Percentiles rank a stretch among this genome's conserved stretches.
phyloP scores from a whole-genome alignment of 2,888 invertebrate species.

The Eudemis profundana region DNA sequence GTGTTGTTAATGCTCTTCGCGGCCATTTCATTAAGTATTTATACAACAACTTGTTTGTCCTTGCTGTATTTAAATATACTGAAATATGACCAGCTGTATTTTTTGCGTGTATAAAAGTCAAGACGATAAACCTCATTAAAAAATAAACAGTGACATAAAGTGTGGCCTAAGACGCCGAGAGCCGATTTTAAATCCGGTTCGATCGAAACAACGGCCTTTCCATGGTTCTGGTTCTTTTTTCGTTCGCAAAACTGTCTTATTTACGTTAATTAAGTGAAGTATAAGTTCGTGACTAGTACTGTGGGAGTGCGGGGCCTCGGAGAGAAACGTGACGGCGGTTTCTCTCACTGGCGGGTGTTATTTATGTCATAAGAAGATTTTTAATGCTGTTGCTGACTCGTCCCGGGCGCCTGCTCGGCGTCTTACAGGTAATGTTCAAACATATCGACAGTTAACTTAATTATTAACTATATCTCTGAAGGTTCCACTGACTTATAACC shows the following conservation, averaged over 20 bases:
- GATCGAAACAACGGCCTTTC: slow-evolving; percentile 69
- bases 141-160: slow-evolving; percentile 76
- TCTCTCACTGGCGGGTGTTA: slow-evolving; percentile 47
- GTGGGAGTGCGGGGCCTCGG: slow-evolving; percentile 65
- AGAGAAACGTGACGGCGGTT: slow-evolving; percentile 66
- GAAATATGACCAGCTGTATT: slow-evolving; percentile 45
- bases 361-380: slow-evolving; percentile 57
- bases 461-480: background rate
- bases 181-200: slow-evolving; percentile 71
- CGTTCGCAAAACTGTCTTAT: slow-evolving; percentile 81
- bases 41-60: slow-evolving; percentile 14
- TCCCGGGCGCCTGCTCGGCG: slow-evolving; percentile 4
- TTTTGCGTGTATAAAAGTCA: slow-evolving; percentile 60
- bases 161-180: slow-evolving; percentile 65
- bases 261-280: slow-evolving; percentile 85
- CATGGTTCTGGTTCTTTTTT: slow-evolving; percentile 70
- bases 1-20: background rate
- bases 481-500: background rate
- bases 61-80: slow-evolving; percentile 42
- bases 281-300: slow-evolving; percentile 83
- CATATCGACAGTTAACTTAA: background rate
- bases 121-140: slow-evolving; percentile 69
- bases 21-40: slow-evolving; percentile 6
- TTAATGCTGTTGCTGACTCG: slow-evolving; percentile 31
- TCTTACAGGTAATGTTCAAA: background rate